Percentiles rank a stretch among this genome's conserved stretches.
phyloP scores from a whole-genome alignment of 1,140 invertebrate species.

The Drosophila sulfurigaster region DNA sequence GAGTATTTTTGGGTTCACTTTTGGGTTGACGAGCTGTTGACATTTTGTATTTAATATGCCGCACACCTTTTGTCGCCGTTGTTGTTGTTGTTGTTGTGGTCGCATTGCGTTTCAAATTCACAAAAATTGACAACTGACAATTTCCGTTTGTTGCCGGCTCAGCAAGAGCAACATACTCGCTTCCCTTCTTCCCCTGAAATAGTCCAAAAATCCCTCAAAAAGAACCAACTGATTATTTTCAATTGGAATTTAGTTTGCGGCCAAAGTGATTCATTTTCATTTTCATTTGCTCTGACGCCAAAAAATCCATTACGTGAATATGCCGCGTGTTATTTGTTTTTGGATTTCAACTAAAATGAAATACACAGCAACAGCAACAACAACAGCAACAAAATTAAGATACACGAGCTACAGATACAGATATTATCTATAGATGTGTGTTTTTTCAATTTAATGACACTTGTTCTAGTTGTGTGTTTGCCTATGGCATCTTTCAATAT shows the following conservation, averaged over 20 bases:
- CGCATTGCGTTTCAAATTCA: conserved; percentile 13
- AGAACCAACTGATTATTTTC: conserved; percentile 39
- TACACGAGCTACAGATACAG: not conserved
- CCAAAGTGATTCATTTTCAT: conserved; percentile 66
- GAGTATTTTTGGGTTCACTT: conserved; percentile 37
- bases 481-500: conserved; percentile 43
- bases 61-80: conserved; percentile 45
- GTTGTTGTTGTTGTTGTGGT: conserved; percentile 14
- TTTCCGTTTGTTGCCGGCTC: conserved; percentile 67
- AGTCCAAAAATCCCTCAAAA: not conserved
- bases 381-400: not conserved
- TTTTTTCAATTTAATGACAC: conserved; percentile 52
- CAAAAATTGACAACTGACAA: conserved; percentile 78
- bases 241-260: conserved; percentile 52
- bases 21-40: conserved; percentile 69
- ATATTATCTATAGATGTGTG: conserved; percentile 12
- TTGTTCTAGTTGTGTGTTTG: conserved; percentile 51
- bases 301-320: conserved; percentile 65
- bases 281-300: conserved; percentile 37
- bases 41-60: conserved; percentile 76
- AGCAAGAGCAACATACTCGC: not conserved
- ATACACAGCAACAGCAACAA: not conserved
- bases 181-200: not conserved
- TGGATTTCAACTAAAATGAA: conserved; percentile 8
- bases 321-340: conserved; percentile 5